These are phyloP conservation scores for Morus bassanus DNA, from an alignment of 2,797 vertebrate genomes.

Conservation along the genomic window DNA sequence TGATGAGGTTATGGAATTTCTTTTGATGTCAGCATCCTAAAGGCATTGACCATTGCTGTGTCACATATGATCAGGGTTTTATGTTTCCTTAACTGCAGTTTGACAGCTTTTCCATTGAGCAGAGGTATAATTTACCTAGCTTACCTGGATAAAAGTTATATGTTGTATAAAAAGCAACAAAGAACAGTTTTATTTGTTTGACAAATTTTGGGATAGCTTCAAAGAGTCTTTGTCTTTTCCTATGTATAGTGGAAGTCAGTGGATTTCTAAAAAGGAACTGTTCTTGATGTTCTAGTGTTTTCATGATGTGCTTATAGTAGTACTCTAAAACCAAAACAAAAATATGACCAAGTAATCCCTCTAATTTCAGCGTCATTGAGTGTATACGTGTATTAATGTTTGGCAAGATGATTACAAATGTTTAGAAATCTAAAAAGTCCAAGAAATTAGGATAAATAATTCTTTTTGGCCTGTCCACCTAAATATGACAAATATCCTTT, in stretches of 20 bases:
- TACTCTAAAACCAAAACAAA: background rate
- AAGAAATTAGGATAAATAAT: background rate
- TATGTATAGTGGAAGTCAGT: accelerated
- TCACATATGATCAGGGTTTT: background rate
- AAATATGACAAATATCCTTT: background rate
- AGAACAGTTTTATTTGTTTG: background rate
- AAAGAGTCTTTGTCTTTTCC: background rate
- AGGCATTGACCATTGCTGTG: background rate
- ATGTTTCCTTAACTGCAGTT: background rate
- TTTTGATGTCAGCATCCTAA: background rate
- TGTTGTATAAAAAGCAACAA: background rate
- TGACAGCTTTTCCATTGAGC: background rate
- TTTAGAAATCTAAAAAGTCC: background rate
- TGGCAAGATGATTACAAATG: background rate
- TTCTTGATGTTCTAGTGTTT: background rate
- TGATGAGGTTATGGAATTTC: accelerated
- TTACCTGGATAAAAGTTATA: background rate
- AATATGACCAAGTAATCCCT: background rate
- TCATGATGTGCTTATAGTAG: background rate
- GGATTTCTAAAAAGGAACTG: background rate
- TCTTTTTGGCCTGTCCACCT: background rate
- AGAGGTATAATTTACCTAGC: background rate
- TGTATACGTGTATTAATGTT: accelerated
- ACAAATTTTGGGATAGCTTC: background rate
- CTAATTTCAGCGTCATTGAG: accelerated